Evolutionary conservation across 2,113 vertebrate species (phyloP), one percentile per base, ranked within the genome.

Genomic region (Semicossyphus pulcher): DNA sequence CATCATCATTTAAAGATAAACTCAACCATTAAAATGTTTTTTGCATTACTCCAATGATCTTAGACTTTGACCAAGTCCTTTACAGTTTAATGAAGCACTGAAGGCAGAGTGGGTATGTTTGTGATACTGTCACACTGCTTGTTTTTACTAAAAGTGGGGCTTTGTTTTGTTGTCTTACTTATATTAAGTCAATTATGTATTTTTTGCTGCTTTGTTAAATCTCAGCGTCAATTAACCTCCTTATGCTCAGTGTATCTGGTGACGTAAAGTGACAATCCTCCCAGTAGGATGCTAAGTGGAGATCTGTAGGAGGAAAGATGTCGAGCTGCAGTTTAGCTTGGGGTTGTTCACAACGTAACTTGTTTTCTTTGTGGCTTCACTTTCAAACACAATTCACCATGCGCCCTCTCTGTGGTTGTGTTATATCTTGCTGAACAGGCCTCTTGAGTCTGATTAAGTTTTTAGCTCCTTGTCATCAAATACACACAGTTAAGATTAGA

Each of bases 331-430:
- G 18, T 9, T 3, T 39, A 20, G 59, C 29, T 41, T 14, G 8
- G 23, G 29, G 51, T 63, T 44, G 15, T 31, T 67, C 32, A 60
- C 34, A 61, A 72, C 10, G 51, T 49, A 31, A 54, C 67, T 78
- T 3, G 8, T n/a, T 60, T 61, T 21, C 45, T 45, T 21, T 41
- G n/a, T n/a, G n/a, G n/a, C n/a, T n/a, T n/a, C n/a, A 29, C 7
- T 26, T 39, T 29, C 21, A 31, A 53, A 79, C 47, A 54, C 2
- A 28, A 62, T 26, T 23, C 11, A 47, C 2, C 51, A 34, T n/a
- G 48, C 32, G 61, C 23, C 39, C 21, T 31, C 3, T 10, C 6
- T 34, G 12, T 34, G 10, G 28, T 45, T 60, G 54, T 20, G 44
- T 74, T 72, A 49, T 29, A 65, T 78, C 39, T 56, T 57, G 52